Percentiles rank a stretch among this genome's conserved stretches.
Evolutionary conservation across 2,797 vertebrate species (phyloP).

Genomic region (Rhyacichthys aspro): DNA sequence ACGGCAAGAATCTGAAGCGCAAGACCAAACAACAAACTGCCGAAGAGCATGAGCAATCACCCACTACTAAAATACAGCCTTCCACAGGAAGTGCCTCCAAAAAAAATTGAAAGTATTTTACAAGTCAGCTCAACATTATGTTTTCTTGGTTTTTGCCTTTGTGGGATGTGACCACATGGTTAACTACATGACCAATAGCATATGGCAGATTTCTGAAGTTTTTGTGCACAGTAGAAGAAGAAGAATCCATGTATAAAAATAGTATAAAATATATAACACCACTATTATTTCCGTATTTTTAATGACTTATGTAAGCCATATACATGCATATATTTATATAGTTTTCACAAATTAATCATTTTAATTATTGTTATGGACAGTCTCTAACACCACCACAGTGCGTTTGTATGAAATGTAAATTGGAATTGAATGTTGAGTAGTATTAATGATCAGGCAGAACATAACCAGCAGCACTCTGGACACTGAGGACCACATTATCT

Average conservation of each 20-base stretch:
- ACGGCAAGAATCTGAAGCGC: constrained; percentile 11
- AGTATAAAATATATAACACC: too few species aligned
- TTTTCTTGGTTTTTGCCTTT: too few species aligned
- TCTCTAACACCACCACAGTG: neutral
- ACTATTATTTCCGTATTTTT: too few species aligned
- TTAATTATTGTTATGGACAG: neutral
- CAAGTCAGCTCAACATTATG: constrained; percentile 2
- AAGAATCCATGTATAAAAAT: too few species aligned
- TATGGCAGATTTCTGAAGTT: neutral
- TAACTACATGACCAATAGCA: neutral
- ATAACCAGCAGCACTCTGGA: constrained; percentile 27
- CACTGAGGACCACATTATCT: constrained; percentile 38
- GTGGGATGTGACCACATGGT: neutral
- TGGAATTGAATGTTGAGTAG: constrained; percentile 15
- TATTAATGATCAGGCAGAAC: constrained; percentile 23
- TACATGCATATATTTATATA: too few species aligned
- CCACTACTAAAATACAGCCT: constrained; percentile 1
- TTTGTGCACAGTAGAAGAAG: too few species aligned
- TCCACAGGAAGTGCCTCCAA: neutral
- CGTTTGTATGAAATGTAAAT: constrained; percentile 20
- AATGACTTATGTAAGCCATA: too few species aligned
- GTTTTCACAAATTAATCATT: neutral
- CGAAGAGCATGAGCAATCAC: constrained; percentile 5
- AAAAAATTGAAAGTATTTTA: neutral
- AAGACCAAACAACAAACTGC: constrained; percentile 17